Conservation (phyloP, 2,113 vertebrate species). For the Nematolebias whitei region DNA sequence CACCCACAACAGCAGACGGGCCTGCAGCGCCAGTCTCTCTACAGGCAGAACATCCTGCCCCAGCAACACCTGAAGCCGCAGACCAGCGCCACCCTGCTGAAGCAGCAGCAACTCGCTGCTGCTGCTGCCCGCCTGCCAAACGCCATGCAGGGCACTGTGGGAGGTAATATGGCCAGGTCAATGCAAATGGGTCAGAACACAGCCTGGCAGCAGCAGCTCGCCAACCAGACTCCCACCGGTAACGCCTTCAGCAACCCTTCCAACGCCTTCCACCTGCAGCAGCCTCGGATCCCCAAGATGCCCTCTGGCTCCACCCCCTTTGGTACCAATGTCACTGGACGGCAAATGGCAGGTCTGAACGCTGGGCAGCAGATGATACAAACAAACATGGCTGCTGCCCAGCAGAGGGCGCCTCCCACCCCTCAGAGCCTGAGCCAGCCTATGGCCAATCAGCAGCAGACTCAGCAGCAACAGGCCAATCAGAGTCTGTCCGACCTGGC, state of each 20-base stretch:
- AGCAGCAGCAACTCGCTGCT: slow-evolving; percentile 84
- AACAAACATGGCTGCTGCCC: slow-evolving; percentile 67
- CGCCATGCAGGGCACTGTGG: slow-evolving; percentile 61
- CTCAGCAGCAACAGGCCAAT: slow-evolving; percentile 83
- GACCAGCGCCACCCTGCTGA: slow-evolving; percentile 84
- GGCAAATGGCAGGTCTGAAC: slow-evolving; percentile 84
- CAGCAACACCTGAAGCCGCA: slow-evolving; percentile 84
- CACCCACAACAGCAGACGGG: slow-evolving; percentile 70
- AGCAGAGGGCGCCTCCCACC: slow-evolving; percentile 69
- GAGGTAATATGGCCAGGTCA: slow-evolving; percentile 27
- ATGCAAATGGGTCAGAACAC: slow-evolving; percentile 79
- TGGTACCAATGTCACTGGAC: slow-evolving; percentile 77
- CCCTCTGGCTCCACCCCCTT: slow-evolving; percentile 75
- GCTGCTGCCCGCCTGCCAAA: slow-evolving; percentile 78
- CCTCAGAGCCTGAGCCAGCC: slow-evolving; percentile 64
- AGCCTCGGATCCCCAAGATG: slow-evolving; percentile 88
- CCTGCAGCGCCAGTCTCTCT: slow-evolving; percentile 84
- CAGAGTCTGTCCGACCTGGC: slow-evolving; percentile 87
- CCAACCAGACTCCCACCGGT: slow-evolving; percentile 78
- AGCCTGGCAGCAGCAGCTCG: slow-evolving; percentile 88
- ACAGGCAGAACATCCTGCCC: slow-evolving; percentile 87
- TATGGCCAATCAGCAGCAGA: slow-evolving; percentile 79
- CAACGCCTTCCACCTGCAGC: slow-evolving; percentile 85
- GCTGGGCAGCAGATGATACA: slow-evolving; percentile 86
- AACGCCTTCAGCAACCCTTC: slow-evolving; percentile 80